A percentile compares a stretch with the other conserved stretches of the same genome.
These are phyloP conservation scores for Leptodactylus fuscus DNA, from an alignment of 2,113 vertebrate species.

Conservation along the genomic window DNA sequence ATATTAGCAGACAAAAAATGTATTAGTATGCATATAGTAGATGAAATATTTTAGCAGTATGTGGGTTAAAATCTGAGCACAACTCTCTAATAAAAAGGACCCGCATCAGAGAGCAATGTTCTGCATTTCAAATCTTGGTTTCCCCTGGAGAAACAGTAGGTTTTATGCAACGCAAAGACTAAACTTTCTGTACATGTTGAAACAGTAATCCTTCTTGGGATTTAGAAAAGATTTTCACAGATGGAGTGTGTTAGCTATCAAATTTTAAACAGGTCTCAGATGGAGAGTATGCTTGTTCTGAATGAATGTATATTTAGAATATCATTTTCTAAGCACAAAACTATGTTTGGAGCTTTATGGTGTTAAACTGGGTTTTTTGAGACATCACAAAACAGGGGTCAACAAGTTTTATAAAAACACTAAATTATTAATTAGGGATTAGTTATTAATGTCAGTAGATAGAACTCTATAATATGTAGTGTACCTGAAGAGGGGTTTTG, in stretches of 20 bases:
- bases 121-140: conserved; percentile 56
- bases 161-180: conserved; percentile 54
- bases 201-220: conserved; percentile 59
- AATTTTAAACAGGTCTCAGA: conserved; percentile 58
- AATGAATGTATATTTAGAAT: conserved; percentile 48
- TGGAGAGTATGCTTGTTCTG: conserved; percentile 28
- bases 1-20: not conserved
- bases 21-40: conserved; percentile 14
- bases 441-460: not conserved
- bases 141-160: conserved; percentile 48
- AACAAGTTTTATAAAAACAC: not conserved
- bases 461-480: not conserved
- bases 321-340: conserved; percentile 38
- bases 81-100: conserved; percentile 34
- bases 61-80: conserved; percentile 33
- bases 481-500: not conserved
- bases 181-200: conserved; percentile 59
- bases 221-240: conserved; percentile 59
- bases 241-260: conserved; percentile 57
- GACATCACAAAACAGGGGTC: not conserved
- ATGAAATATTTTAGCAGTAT: not conserved
- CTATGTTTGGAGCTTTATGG: conserved; percentile 4
- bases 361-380: conserved; percentile 22
- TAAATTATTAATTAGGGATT: not conserved
- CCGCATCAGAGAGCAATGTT: conserved; percentile 29